Conservation (phyloP, 2,797 vertebrate species). For the Lates japonicus region DNA sequence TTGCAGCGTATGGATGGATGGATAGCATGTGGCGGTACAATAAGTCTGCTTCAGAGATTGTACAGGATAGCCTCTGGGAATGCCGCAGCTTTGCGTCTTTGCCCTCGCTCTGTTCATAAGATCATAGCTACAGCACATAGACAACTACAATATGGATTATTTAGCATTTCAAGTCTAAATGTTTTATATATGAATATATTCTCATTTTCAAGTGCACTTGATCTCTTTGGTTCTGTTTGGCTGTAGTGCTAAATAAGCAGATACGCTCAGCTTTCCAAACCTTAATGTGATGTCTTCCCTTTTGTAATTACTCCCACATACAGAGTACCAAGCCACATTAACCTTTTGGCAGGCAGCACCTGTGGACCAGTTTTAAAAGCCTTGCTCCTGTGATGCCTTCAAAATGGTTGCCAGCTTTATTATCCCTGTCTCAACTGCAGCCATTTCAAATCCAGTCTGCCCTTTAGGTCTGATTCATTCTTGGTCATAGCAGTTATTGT, state of each 20-base stretch:
- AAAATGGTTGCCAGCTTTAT: constrained; percentile 53
- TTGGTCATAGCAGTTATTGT: constrained; percentile 8
- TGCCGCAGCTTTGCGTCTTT: constrained; percentile 5
- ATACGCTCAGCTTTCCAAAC: constrained; percentile 30
- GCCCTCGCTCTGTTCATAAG: neutral
- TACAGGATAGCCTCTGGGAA: constrained; percentile 32
- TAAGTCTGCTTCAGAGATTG: constrained; percentile 18
- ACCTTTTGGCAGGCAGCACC: constrained; percentile 73
- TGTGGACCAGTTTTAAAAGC: constrained; percentile 65
- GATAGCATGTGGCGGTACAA: constrained; percentile 25
- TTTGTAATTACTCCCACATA: constrained; percentile 67
- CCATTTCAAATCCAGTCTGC: constrained; percentile 29
- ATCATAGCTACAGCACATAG: constrained; percentile 1
- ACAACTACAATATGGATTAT: neutral
- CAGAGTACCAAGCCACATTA: constrained; percentile 65
- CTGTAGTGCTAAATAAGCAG: constrained; percentile 1
- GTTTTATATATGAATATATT: neutral
- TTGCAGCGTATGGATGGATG: constrained; percentile 26
- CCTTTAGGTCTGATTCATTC: neutral
- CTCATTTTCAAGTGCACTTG: neutral
- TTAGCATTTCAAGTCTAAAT: constrained; percentile 7
- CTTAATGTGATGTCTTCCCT: constrained; percentile 46
- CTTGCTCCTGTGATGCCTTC: constrained; percentile 43
- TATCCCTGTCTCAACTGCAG: constrained; percentile 24
- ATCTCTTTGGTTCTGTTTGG: constrained; percentile 12